Conservation (phyloP, 2,888 invertebrate species). For the Coleophora deauratella region DNA sequence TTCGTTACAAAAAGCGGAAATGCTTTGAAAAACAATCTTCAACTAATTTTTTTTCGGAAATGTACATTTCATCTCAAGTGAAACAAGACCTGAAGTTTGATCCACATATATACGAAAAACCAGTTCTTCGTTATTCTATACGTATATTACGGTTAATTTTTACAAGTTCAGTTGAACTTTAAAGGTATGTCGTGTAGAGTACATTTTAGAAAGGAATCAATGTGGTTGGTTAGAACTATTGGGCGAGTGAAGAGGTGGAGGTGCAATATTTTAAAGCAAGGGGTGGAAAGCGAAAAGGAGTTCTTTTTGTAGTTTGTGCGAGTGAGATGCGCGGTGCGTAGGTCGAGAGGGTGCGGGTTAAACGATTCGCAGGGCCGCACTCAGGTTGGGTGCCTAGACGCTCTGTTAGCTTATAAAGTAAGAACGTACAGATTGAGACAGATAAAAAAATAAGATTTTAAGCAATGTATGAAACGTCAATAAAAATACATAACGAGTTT, state of each 20-base stretch:
- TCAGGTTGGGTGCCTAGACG: constrained; percentile 12
- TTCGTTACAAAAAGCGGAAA: too few species aligned
- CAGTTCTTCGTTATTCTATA: too few species aligned
- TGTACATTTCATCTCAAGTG: constrained; percentile 13
- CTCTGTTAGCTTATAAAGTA: too few species aligned
- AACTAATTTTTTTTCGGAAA: too few species aligned
- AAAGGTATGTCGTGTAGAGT: constrained; percentile 21
- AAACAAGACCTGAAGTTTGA: constrained; percentile 35
- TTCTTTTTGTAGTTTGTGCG: constrained; percentile 74
- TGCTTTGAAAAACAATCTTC: too few species aligned
- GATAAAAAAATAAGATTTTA: too few species aligned
- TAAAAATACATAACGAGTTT: too few species aligned
- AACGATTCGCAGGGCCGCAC: constrained; percentile 55
- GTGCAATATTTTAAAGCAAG: constrained; percentile 72
- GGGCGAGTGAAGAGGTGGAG: constrained; percentile 23
- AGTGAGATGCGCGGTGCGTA: constrained; percentile 68
- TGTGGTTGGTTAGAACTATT: neutral
- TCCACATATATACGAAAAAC: constrained; percentile 33
- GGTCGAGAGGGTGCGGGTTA: constrained; percentile 65
- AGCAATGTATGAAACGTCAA: too few species aligned
- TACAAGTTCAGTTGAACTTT: constrained; percentile 13
- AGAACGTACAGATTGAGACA: too few species aligned
- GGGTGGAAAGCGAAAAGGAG: constrained; percentile 70
- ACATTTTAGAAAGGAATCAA: constrained; percentile 7
- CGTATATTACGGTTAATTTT: too few species aligned